These are phyloP conservation scores for Drosophila saltans DNA, from an alignment of 1,140 invertebrate genomes.

Conservation along the genomic window DNA sequence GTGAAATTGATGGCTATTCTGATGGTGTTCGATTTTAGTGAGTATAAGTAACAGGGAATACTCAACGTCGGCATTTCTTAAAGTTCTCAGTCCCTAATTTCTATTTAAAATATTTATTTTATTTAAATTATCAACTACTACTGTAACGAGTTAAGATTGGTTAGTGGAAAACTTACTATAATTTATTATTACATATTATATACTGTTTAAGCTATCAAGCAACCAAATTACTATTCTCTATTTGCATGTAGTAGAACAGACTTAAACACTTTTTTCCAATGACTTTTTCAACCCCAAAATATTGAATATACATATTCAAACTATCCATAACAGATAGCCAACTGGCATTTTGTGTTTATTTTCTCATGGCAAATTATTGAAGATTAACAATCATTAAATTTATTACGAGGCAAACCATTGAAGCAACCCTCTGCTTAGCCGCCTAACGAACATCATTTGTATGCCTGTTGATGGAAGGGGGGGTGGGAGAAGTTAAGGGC, in stretches of 20 bases:
- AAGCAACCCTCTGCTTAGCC: constrained; percentile 45
- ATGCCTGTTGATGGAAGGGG: neutral
- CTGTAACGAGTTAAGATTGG: too few relatives aligned
- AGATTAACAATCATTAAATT: constrained; percentile 80
- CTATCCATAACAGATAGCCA: constrained; percentile 44
- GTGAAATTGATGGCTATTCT: too few relatives aligned
- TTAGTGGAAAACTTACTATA: too few relatives aligned
- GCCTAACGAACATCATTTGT: constrained; percentile 62
- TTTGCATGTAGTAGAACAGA: neutral
- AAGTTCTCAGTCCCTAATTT: too few relatives aligned
- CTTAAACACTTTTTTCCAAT: neutral
- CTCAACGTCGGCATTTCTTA: too few relatives aligned
- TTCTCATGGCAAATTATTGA: constrained; percentile 79
- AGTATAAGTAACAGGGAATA: too few relatives aligned
- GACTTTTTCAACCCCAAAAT: constrained; percentile 13
- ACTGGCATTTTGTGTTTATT: constrained; percentile 52
- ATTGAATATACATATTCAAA: constrained; percentile 45
- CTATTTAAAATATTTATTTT: too few relatives aligned
- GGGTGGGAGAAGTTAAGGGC: neutral
- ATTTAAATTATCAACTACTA: too few relatives aligned
- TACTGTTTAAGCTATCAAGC: too few relatives aligned
- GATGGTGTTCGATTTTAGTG: too few relatives aligned
- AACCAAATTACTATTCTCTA: neutral
- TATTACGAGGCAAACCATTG: constrained; percentile 41
- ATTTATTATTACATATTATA: too few relatives aligned